phyloP scores from a whole-genome alignment of 2,113 vertebrate species.

The Brachypodius melanocephalos region DNA sequence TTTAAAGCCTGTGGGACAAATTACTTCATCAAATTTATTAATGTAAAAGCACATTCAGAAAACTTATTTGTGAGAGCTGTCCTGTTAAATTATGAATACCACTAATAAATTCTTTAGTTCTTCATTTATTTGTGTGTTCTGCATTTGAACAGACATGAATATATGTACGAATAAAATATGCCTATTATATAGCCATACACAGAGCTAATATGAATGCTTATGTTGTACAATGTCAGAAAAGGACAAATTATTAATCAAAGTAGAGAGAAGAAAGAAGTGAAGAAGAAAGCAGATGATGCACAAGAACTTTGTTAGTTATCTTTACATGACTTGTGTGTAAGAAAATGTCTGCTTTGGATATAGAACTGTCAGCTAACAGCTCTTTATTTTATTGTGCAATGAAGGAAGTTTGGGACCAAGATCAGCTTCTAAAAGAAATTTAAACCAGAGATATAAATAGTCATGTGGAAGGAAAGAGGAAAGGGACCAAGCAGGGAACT shows the following conservation, averaged over 20 bases:
- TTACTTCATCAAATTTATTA: slow-evolving; percentile 10
- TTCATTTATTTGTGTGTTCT: neutral
- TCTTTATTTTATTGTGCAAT: neutral
- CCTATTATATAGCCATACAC: neutral
- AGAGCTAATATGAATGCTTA: slow-evolving; percentile 1
- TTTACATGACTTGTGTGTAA: neutral
- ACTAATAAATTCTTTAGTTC: slow-evolving; percentile 27
- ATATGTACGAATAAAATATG: slow-evolving; percentile 37
- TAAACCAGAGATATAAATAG: neutral
- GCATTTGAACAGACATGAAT: neutral
- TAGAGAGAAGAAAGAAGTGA: neutral
- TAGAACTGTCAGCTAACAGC: neutral
- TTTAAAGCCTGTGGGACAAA: neutral
- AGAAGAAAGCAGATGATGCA: neutral
- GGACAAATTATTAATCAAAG: slow-evolving; percentile 19
- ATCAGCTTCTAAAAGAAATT: neutral
- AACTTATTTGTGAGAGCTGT: slow-evolving; percentile 2
- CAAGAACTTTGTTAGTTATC: neutral
- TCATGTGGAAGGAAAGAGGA: neutral
- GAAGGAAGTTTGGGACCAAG: neutral
- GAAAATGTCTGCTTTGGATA: neutral
- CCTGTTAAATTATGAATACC: slow-evolving; percentile 13
- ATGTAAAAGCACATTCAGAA: neutral
- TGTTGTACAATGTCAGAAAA: neutral
- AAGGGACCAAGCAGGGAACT: neutral